Evolutionary conservation across 2,113 vertebrate species (phyloP), one percentile per base, ranked within the genome.

Genomic region (Trogon surrucura): DNA sequence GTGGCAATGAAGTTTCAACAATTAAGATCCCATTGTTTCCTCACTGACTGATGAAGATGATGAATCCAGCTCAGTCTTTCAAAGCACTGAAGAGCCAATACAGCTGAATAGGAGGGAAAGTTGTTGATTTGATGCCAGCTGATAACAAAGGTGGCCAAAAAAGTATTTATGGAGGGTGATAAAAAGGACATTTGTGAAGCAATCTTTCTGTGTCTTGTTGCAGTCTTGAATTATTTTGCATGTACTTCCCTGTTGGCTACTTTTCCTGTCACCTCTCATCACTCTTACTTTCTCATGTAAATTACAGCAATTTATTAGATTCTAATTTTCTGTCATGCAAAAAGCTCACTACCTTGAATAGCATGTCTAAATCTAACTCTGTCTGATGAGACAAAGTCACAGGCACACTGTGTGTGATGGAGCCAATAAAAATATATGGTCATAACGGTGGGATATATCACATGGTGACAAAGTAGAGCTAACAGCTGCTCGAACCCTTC

Each of bases 321-420:
- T 80, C 20, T 13, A 26, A 29, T 80, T 77, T 83, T 41, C 50
- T 91, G 72, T 7, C 60, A 58, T 36, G 30, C 57, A 48, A 45
- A 90, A 80, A 60, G 3, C n/a, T 51, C 50, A 10, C 34, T 83
- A 56, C 11, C 18, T 75, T 51, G 48, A 79, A 34, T 17, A 83
- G 30, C 21, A 65, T 36, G 34, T 47, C 89, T 80, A 54, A 91
- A 69, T 32, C 70, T 83, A 65, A 81, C 30, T 80, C 54, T 45
- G 3, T 54, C 34, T 56, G 66, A 84, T 6, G 6, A 65, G 50
- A 47, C 34, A 57, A 51, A 47, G 36, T 86, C 29, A 26, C 13
- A 38, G 58, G 54, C 27, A 88, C 10, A 38, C 8, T 30, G 18
- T 0, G 0, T 1, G 0, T 82, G 48, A 29, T 47, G 22, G 25